Conservation (phyloP, 2,113 vertebrate genomes). For the Bufo gargarizans region DNA sequence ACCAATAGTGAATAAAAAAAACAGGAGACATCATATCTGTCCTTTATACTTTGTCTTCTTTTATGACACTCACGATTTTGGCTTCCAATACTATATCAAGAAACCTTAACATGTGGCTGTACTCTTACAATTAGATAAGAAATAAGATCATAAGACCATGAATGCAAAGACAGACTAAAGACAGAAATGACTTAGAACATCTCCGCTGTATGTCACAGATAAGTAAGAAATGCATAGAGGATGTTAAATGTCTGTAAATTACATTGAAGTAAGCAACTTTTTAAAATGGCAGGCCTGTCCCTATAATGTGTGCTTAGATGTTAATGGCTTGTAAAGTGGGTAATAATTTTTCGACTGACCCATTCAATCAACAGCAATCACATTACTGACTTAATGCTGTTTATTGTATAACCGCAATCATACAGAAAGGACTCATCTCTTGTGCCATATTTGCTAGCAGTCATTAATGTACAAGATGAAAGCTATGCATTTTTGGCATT, state of each 20-base stretch:
- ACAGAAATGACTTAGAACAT: background rate
- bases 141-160: background rate
- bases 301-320: conserved; percentile 73
- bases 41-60: no score
- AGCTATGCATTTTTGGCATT: conserved; percentile 71
- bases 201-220: background rate
- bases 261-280: conserved; percentile 73
- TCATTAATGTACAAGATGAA: conserved; percentile 74
- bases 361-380: conserved; percentile 77
- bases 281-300: conserved; percentile 73
- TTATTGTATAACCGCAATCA: conserved; percentile 77
- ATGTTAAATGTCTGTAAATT: conserved; percentile 42
- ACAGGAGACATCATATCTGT: no score
- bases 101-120: no score
- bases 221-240: background rate
- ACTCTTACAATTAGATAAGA: background rate
- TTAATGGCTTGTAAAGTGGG: conserved; percentile 79
- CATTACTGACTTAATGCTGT: conserved; percentile 76
- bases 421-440: conserved; percentile 71
- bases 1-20: no score
- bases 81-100: no score
- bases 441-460: conserved; percentile 72
- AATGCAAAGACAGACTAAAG: background rate
- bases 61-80: no score
- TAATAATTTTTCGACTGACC: conserved; percentile 78